Evolutionary conservation across 2,888 invertebrate species (phyloP).

Genomic region (Yponomeuta malinellus): DNA sequence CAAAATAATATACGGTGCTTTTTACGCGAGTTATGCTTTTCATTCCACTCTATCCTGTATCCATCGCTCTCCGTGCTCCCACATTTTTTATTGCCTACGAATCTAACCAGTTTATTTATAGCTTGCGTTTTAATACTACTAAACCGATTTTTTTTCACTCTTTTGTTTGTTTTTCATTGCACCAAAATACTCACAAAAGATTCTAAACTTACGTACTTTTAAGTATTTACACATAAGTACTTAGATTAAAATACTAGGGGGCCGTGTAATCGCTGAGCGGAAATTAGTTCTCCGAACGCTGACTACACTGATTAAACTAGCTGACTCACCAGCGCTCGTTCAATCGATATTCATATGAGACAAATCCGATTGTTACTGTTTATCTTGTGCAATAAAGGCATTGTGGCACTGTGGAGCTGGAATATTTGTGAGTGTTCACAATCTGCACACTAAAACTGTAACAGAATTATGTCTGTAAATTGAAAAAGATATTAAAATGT

Average conservation of each 20-base stretch:
- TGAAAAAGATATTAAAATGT: too few relatives aligned
- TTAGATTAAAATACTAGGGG: too few relatives aligned
- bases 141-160: neutral
- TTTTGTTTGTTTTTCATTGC: neutral
- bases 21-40: constrained; percentile 18
- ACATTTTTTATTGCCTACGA: constrained; percentile 12
- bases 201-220: neutral
- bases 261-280: too few relatives aligned
- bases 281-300: constrained; percentile 22
- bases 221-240: too few relatives aligned
- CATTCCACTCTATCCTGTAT: constrained; percentile 8
- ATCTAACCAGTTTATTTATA: neutral
- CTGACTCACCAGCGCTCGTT: constrained; percentile 41
- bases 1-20: constrained; percentile 19
- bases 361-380: constrained; percentile 52
- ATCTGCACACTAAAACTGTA: too few relatives aligned
- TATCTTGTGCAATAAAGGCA: constrained; percentile 53
- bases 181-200: neutral
- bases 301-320: constrained; percentile 32
- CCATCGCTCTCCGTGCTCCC: constrained; percentile 10
- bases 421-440: constrained; percentile 34
- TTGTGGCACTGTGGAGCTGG: constrained; percentile 31
- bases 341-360: constrained; percentile 50
- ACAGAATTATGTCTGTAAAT: too few relatives aligned
- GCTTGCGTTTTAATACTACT: neutral